Percentiles rank a stretch among this genome's conserved stretches.
Evolutionary conservation across 2,113 vertebrate species (phyloP).

Genomic region (Thryonomys swinderianus): DNA sequence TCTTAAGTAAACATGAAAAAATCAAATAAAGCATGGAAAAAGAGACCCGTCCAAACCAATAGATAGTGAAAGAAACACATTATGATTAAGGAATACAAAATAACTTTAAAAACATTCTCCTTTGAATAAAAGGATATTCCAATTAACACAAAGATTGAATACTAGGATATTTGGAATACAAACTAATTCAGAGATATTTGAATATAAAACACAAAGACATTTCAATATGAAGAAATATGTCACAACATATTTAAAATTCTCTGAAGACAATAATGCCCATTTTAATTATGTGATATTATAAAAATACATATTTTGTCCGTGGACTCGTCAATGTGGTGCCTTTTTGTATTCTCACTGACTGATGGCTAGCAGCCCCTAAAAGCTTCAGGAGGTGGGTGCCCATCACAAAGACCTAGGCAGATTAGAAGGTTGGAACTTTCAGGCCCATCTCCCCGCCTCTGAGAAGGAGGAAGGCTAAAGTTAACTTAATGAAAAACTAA

Average conservation of each 20-base stretch:
- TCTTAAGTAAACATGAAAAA: background rate
- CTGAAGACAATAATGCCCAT: background rate
- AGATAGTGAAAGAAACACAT: background rate
- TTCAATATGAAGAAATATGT: background rate
- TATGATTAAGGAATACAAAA: background rate
- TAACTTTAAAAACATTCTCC: background rate
- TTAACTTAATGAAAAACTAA: background rate
- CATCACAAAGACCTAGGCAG: background rate
- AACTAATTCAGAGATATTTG: background rate
- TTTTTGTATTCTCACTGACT: background rate
- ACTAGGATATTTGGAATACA: background rate
- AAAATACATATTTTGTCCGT: background rate
- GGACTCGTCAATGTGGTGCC: background rate
- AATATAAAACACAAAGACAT: background rate
- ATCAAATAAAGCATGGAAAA: background rate
- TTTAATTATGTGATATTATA: background rate
- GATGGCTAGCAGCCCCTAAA: background rate
- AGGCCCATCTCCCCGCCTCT: too few relatives aligned
- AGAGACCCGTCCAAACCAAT: background rate
- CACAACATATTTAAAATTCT: background rate
- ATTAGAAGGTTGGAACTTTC: background rate
- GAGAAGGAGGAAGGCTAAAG: too few relatives aligned
- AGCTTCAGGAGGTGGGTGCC: background rate
- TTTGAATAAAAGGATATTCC: background rate
- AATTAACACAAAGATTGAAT: background rate